Base-by-base conservation (phyloP, 1,140 invertebrate species). In the Anoplolepis gracilipes region DNA sequence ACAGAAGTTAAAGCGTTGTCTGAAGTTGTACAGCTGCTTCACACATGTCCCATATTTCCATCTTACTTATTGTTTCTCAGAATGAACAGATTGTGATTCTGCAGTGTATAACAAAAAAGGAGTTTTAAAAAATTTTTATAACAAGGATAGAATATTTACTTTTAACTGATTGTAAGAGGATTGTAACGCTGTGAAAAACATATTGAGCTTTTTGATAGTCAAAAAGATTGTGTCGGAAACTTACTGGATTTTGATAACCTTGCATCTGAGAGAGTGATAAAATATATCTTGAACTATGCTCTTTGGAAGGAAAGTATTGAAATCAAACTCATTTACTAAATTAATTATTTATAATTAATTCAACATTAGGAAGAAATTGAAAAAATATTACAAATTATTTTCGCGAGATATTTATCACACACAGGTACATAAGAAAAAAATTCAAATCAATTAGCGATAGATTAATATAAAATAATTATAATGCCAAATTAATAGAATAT, bases 221-320 rank as follows among this genome's bases (percentile, higher is more conserved):
- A 55, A 16, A 28, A 25, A 79, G 22, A 30, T 55, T 64, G 13
- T 79, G 36, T n/a, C 42, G 16, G 33, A 25, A 4, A 36, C 19
- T n/a, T 39, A 28, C 6, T 33, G 5, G 2, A 36, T 30, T 11
- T 19, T 55, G 77, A 79, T 79, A 79, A 79, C 64, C 49, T 22
- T 19, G 1, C 25, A 55, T 39, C 16, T 25, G 33, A 39, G 8
- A 39, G 8, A 65, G 16, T 7, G 62, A 79, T 69, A 69, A 79
- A 69, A 57, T 55, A 19, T 53, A 49, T 69, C 28, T 49, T 3
- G 33, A 55, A 8, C 28, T 70, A 64, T 70, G 19, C 42, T 46
- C 11, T 49, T 49, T 19, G 46, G 3, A 16, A 46, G 13, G 3
- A 64, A 70, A 30, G 11, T 69, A 28, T 77, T 61, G 19, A n/a